Evolutionary conservation across 2,888 invertebrate genomes (phyloP), one percentile per base, ranked within the genome.

Genomic region (Chalcis sispes): DNA sequence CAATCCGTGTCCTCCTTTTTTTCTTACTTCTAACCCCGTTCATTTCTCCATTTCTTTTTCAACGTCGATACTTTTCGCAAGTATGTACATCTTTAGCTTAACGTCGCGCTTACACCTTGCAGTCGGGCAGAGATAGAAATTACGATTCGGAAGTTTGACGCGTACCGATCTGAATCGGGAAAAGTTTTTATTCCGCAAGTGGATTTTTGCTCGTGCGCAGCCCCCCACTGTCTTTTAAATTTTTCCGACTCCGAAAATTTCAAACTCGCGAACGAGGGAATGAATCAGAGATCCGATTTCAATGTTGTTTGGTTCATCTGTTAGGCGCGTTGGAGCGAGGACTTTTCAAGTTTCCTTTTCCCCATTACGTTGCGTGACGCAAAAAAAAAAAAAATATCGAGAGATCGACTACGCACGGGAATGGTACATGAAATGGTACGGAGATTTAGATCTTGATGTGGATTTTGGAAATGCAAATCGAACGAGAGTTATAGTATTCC

Each of bases 1-100:
- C 85, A 86, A 86, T 86, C 86, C 85, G 82, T 77, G 80, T 73
- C 78, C 80, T 78, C 79, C 75, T 79, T 77, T 79, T 48, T 50
- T 58, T 46, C 23, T 69, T 62, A 46, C 23, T 65, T 61, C 42
- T 52, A 36, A 2, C 54, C 23, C 66, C 76, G 50, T 75, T 72
- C 72, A 56, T 48, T 52, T 75, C 73, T 3, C 48, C 32, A 23
- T 32, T 32, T n/a, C 32, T 23, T 15, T 50, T 23, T 50, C 25
- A n/a, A n/a, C 62, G 56, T 27, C n/a, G n/a, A n/a, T n/a, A n/a
- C n/a, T n/a, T n/a, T n/a, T n/a, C n/a, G n/a, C n/a, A n/a, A n/a
- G n/a, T n/a, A n/a, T n/a, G n/a, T n/a, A n/a, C n/a, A n/a, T n/a
- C n/a, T 72, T 56, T 3, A 48, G 62, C 54, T 20, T 20, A 72